Percentiles rank a stretch among this genome's conserved stretches.
Evolutionary conservation across 2,888 invertebrate genomes (phyloP).

Genomic region (Conchocele bisecta): DNA sequence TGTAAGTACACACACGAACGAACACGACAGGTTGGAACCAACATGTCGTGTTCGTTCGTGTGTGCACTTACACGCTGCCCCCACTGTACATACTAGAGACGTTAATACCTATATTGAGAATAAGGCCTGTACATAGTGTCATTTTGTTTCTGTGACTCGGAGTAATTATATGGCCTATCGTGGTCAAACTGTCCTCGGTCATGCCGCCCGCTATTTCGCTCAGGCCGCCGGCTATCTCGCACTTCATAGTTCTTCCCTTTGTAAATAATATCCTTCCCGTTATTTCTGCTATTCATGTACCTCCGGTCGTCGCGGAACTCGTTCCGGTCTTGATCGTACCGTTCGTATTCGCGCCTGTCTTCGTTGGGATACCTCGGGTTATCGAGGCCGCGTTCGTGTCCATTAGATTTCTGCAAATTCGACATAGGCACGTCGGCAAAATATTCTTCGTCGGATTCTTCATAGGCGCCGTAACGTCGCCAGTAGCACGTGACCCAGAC

Average conservation of each 20-base stretch:
- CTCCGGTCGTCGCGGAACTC: background rate
- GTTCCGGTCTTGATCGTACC: background rate
- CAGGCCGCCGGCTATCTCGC: background rate
- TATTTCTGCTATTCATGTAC: background rate
- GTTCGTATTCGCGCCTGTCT: background rate
- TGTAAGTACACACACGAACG: too few relatives aligned
- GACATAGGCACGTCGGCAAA: conserved; percentile 31
- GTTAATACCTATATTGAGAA: conserved; percentile 18
- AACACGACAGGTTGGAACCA: too few relatives aligned
- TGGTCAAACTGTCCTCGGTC: background rate
- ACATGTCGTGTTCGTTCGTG: too few relatives aligned
- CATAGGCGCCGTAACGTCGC: conserved; percentile 36
- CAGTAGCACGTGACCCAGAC: conserved; percentile 41
- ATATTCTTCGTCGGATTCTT: conserved; percentile 20
- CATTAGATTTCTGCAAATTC: conserved; percentile 20
- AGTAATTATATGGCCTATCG: conserved; percentile 3
- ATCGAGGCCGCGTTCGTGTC: conserved; percentile 6
- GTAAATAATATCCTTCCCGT: conserved; percentile 9
- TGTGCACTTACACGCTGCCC: too few relatives aligned
- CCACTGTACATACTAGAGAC: too few relatives aligned
- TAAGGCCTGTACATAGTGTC: conserved; percentile 53
- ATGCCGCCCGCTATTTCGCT: conserved; percentile 4
- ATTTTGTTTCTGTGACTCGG: background rate
- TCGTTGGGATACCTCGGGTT: conserved; percentile 20
- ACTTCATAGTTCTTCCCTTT: conserved; percentile 4